Base-by-base conservation (phyloP, 2,888 invertebrate species). In the Eupithecia insigniata region DNA sequence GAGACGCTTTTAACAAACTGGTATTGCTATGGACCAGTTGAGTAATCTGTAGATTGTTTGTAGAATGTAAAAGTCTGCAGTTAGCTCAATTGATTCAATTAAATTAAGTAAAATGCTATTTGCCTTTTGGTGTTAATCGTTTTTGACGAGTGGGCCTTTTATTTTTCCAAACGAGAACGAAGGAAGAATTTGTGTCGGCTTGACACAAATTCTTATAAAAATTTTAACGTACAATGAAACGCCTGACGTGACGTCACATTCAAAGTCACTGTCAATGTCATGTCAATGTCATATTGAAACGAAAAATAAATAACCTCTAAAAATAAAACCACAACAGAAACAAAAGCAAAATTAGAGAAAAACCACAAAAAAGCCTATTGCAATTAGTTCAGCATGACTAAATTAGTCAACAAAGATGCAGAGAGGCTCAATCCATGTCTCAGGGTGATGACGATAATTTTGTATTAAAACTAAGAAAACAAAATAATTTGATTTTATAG, bases 391-490 rank as follows among this genome's bases (percentile, higher is more conserved):
- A 43, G 60, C 62, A 90, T 91, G 91, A 85, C 81, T 32, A 89
- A 86, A 81, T 80, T 82, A 77, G 80, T 81, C 60, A 93, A 92
- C 77, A 81, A 83, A 79, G 86, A 90, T 65, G 92, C 92, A 8
- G 90, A 88, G 69, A 87, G 89, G 16, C 65, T 86, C 7, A 94
- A 94, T 77, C 93, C 93, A 12, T 94, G 93, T 79, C 81, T 92
- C 7, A 91, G 90, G 88, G 93, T 93, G 36, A 43, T 30, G 32
- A 55, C 32, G 5, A 64, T 34, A 8, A 36, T 22, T 34, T 30
- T n/a, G 0, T 36, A n/a, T 34, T 55, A 51, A 36, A 34, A n/a
- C 62, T 69, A 16, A 39, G 1, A 34, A 8, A 58, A 22, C 28
- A 34, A 62, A n/a, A 32, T 36, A 7, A 51, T 34, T 22, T 22